Conservation (phyloP, 2,113 vertebrate genomes). For the Apteryx mantelli region DNA sequence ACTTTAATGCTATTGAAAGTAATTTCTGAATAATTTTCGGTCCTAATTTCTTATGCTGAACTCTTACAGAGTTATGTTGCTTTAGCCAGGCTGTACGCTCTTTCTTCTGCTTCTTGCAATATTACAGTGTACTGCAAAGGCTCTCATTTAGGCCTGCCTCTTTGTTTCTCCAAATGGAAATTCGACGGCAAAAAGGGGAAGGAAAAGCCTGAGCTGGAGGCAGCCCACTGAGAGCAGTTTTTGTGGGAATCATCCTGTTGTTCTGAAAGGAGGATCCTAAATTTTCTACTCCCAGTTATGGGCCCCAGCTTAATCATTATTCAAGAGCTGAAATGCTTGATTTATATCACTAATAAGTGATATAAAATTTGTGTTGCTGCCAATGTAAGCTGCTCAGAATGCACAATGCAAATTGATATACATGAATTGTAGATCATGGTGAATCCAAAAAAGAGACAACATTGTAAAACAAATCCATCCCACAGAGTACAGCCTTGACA, state of each 20-base stretch:
- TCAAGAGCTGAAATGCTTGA: conserved; percentile 64
- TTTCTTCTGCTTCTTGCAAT: background rate
- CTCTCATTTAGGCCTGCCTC: background rate
- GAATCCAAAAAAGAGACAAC: conserved; percentile 24
- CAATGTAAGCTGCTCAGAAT: conserved; percentile 46
- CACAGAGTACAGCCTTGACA: background rate
- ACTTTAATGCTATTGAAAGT: background rate
- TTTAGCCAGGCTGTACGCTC: background rate
- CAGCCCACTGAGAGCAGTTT: background rate
- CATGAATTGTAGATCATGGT: conserved; percentile 33
- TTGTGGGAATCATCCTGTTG: background rate
- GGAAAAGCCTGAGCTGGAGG: background rate
- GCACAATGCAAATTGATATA: conserved; percentile 53
- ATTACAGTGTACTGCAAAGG: background rate
- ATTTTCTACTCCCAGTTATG: conserved; percentile 2
- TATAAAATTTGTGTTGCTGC: conserved; percentile 62
- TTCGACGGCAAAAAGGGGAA: background rate
- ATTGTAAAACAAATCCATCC: conserved; percentile 39
- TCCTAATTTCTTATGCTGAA: background rate
- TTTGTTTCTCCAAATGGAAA: background rate
- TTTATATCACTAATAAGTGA: conserved; percentile 74
- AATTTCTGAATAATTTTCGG: background rate
- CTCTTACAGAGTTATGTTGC: background rate
- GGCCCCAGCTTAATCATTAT: conserved; percentile 57
- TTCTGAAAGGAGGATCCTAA: background rate